Base-by-base conservation (phyloP, 2,888 invertebrate genomes). In the Nesidiocoris tenuis region DNA sequence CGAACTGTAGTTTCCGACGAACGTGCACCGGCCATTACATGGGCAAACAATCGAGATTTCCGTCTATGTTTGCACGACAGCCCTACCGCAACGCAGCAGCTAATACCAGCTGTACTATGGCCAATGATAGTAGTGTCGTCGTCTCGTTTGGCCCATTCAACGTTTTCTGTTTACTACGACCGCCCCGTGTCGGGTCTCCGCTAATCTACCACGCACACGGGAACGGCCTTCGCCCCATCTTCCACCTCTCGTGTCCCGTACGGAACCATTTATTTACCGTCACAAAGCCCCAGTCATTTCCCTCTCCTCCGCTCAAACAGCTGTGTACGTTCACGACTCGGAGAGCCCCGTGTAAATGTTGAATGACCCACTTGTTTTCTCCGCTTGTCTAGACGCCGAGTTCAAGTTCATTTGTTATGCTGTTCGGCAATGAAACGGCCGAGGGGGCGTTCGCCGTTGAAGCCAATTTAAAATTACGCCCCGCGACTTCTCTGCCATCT, bases 371-470 rank as follows among this genome's bases (percentile, higher is more conserved):
- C 70, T 70, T 70, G 70, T 70, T 70, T 25, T 39, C 39, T 39
- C 59, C 22, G 24, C 59, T 70, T 59, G 70, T 70, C 70, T 70
- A 70, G 59, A 59, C 70, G 57, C 12, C 12, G 70, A 68, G 68
- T 70, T 70, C 70, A 70, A 70, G 70, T 70, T 70, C 70, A 70
- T 70, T 59, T 70, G 70, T 67, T 67, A 55, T 57, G 70, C 70
- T 70, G 59, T 70, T 70, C 70, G 21, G 39, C 39, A 39, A 39
- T 39, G n/a, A 39, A 39, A 9, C 39, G 39, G 39, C 3, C 39
- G 39, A 39, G 39, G 39, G 39, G 39, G 39, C 39, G 39, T 39
- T 39, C 39, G 12, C 12, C 3, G 39, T 12, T 3, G 39, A 39
- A 3, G 39, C 39, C 39, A 39, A 39, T 39, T 39, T 39, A 39